A percentile compares a stretch with the other conserved stretches of the same genome.
phyloP scores from a whole-genome alignment of 2,797 vertebrate species.

The Xiphophorus birchmanni region DNA sequence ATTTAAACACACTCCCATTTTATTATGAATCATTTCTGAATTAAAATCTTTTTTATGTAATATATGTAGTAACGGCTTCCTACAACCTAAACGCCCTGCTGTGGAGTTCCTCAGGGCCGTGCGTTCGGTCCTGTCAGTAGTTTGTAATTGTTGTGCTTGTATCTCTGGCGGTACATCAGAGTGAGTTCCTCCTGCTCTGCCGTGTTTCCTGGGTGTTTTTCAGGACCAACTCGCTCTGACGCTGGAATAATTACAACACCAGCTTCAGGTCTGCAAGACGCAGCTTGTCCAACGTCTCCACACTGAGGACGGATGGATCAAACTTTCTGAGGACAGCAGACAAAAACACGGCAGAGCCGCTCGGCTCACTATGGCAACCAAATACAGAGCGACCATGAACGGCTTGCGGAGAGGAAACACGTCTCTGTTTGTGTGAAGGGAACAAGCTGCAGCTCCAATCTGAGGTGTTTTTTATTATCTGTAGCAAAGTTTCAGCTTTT shows the following conservation, averaged over 20 bases:
- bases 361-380: constrained; percentile 55
- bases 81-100: not conserved
- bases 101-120: not conserved
- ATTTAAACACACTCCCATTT: too few relatives aligned
- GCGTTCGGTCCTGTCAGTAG: not conserved
- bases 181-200: not conserved
- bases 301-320: constrained; percentile 44
- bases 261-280: not conserved
- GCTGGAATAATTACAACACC: not conserved
- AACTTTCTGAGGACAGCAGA: constrained; percentile 30
- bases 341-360: constrained; percentile 13
- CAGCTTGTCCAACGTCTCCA: constrained; percentile 32
- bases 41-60: too few relatives aligned
- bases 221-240: not conserved
- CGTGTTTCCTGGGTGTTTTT: not conserved
- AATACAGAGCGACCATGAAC: constrained; percentile 17
- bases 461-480: constrained; percentile 4
- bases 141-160: not conserved
- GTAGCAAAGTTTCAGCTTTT: not conserved
- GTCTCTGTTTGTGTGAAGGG: constrained; percentile 14
- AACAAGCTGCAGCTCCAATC: constrained; percentile 2
- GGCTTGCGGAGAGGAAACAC: constrained; percentile 17
- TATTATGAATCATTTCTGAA: too few relatives aligned
- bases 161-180: not conserved
- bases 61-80: not conserved